These are phyloP conservation scores for Haliclona indistincta DNA, from an alignment of 37 sponge, comb jelly and placozoan genomes.

Conservation along the genomic window DNA sequence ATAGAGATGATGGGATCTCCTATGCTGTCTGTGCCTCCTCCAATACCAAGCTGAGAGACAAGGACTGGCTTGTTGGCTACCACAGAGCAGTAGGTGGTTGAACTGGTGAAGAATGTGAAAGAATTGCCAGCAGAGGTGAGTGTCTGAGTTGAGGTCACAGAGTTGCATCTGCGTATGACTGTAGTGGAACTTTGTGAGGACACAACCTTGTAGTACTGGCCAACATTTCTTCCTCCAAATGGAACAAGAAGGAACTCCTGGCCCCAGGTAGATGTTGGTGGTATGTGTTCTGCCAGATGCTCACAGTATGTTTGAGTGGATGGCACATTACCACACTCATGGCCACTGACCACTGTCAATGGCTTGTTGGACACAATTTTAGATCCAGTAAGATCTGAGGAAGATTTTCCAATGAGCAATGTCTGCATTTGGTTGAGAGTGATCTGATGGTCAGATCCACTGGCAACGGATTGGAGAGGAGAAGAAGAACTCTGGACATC, in stretches of 20 bases:
- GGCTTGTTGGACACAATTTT: constrained; percentile 3
- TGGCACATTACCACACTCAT: neutral
- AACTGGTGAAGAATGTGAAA: too few relatives aligned
- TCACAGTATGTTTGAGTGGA: neutral
- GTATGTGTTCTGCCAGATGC: neutral
- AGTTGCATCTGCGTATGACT: too few relatives aligned
- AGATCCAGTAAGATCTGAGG: neutral
- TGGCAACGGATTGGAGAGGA: too few relatives aligned
- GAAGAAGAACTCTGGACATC: neutral
- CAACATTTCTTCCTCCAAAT: neutral
- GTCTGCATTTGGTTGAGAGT: neutral
- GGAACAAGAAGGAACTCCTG: neutral
- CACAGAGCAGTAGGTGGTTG: too few relatives aligned
- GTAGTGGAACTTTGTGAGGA: too few relatives aligned
- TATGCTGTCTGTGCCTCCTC: too few relatives aligned
- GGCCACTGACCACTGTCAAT: constrained; percentile 1
- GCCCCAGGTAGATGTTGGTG: neutral
- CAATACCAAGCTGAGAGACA: too few relatives aligned
- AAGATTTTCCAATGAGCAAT: neutral
- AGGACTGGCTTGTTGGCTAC: too few relatives aligned
- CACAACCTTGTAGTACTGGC: neutral
- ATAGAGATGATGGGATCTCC: too few relatives aligned
- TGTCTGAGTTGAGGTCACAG: too few relatives aligned
- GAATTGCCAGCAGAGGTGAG: too few relatives aligned
- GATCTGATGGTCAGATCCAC: neutral